Conservation (phyloP, 2,888 invertebrate species). For the Yponomeuta plumbellus region DNA sequence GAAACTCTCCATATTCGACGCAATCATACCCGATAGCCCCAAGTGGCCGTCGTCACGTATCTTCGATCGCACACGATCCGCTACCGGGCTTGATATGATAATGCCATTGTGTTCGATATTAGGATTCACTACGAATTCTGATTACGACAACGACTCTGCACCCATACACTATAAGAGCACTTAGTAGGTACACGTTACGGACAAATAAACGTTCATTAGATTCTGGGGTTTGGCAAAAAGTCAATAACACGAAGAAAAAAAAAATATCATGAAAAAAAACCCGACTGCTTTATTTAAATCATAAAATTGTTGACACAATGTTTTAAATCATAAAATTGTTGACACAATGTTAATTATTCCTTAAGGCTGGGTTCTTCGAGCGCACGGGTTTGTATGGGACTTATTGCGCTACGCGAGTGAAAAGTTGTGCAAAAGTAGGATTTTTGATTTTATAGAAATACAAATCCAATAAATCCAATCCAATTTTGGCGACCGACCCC, state of each 20-base stretch:
- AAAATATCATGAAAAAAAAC: too few species aligned
- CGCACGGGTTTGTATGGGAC: too few species aligned
- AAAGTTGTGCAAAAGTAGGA: too few species aligned
- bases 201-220: neutral
- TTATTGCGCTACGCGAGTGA: too few species aligned
- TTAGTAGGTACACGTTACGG: neutral
- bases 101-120: conserved; percentile 24
- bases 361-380: too few species aligned
- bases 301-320: too few species aligned
- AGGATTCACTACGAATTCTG: conserved; percentile 30
- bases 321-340: too few species aligned
- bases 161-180: conserved; percentile 1
- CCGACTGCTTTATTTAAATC: too few species aligned
- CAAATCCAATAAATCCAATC: too few species aligned
- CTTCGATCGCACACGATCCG: conserved; percentile 22
- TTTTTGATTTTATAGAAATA: too few species aligned
- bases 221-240: neutral
- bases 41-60: conserved; percentile 14
- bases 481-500: too few species aligned
- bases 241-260: neutral
- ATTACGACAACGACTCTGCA: conserved; percentile 19
- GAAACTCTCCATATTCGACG: neutral
- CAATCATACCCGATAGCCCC: neutral
- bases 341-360: too few species aligned
- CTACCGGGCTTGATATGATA: conserved; percentile 17